Base-by-base conservation (phyloP, 23 tunicate genomes). In the Ciona savignyi region DNA sequence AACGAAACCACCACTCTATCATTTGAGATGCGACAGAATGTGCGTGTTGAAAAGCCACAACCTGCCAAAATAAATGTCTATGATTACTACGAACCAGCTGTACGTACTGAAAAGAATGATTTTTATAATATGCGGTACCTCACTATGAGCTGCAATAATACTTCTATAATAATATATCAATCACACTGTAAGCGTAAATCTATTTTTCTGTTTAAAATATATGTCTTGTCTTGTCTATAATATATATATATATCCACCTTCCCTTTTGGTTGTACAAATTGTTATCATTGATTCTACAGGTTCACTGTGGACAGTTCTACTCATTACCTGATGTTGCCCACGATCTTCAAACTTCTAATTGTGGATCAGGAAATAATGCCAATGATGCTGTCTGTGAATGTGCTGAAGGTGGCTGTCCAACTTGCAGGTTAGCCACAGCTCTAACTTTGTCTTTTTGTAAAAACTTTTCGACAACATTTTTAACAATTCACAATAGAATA, bases 81-180 rank as follows among this genome's bases (percentile, higher is more conserved):
- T 33, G 88, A 83, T 33, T 83, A 83, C 65, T 83, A 83, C 34
- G 88, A 83, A 83, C 88, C 88, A 23, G 72, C 73, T n/a, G 88
- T 83, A 76, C 9, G 56, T 42, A 42, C 15, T 42, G 11, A 42
- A 6, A 6, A 15, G 15, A 42, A 42, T 42, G 33, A 6, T 15
- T 71, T 19, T 35, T 34, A 33, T 71, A n/a, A n/a, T n/a, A n/a
- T n/a, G n/a, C n/a, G n/a, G n/a, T n/a, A n/a, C n/a, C n/a, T n/a
- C n/a, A n/a, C n/a, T n/a, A n/a, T n/a, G n/a, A n/a, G n/a, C n/a
- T n/a, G n/a, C n/a, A n/a, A n/a, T n/a, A n/a, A n/a, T n/a, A n/a
- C n/a, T n/a, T n/a, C n/a, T n/a, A n/a, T n/a, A n/a, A n/a, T n/a
- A n/a, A n/a, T n/a, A n/a, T n/a, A n/a, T n/a, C n/a, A n/a, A n/a